phyloP scores from a whole-genome alignment of 2,113 vertebrate genomes.

The Saguinus midas region DNA sequence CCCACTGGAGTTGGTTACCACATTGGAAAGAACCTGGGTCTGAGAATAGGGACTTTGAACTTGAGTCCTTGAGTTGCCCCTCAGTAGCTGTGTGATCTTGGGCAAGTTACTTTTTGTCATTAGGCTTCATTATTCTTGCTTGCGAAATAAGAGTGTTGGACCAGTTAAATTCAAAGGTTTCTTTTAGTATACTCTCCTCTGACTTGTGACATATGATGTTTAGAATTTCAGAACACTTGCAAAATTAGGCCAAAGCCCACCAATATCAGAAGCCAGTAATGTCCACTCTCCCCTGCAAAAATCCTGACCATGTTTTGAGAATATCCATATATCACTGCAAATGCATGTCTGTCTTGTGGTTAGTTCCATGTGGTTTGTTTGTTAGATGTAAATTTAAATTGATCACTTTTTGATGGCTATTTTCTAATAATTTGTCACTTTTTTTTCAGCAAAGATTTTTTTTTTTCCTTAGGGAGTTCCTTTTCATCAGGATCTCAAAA shows the following conservation, averaged over 20 bases:
- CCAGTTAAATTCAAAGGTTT: background rate
- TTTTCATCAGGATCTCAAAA: conserved; percentile 59
- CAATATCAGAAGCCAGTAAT: background rate
- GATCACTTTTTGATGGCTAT: conserved; percentile 63
- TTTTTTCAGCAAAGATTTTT: conserved; percentile 4
- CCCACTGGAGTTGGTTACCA: background rate
- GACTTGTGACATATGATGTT: background rate
- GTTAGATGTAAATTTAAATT: conserved; percentile 65
- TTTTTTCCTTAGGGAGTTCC: background rate
- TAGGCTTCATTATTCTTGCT: background rate
- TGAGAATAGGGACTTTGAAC: background rate
- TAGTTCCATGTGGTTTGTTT: conserved; percentile 53
- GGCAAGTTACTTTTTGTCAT: background rate
- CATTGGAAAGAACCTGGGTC: background rate
- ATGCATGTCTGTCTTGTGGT: background rate
- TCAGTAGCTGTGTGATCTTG: background rate
- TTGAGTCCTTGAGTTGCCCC: background rate
- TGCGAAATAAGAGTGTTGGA: background rate
- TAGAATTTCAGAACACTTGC: background rate
- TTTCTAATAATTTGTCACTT: conserved; percentile 61
- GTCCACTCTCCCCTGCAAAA: background rate
- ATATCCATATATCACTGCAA: conserved; percentile 32
- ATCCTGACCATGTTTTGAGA: conserved; percentile 10
- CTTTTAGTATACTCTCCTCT: background rate
- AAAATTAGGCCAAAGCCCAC: background rate